Evolutionary conservation across 2,113 vertebrate species (phyloP), one percentile per base, ranked within the genome.

Genomic region (Cacatua alba): DNA sequence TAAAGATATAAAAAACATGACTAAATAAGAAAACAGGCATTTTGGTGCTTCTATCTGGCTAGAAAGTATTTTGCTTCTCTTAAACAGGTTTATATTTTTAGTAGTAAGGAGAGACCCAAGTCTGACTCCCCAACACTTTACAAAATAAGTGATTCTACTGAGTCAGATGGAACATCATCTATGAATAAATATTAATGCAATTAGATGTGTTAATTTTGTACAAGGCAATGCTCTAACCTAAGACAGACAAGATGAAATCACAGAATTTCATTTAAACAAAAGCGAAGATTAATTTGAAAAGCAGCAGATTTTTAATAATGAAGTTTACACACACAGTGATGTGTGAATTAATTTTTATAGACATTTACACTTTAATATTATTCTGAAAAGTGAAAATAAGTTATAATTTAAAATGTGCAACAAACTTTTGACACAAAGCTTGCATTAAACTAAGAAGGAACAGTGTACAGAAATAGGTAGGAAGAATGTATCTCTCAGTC

Each of bases 161-260:
- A 51, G 10, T 89, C 74, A 82, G 35, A 64, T 13, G 16, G 35
- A 87, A 51, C 1, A 9, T 35, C 8, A 39, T 49, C 41, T 68
- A 76, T 49, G 33, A 85, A 79, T 85, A 92, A 95, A 71, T 85
- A 87, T 76, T 90, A 86, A 60, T 72, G 33, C 23, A 80, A 81
- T 57, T 90, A 88, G 37, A 64, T 0, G 1, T 37, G 17, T 49
- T 86, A 28, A 57, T 52, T 93, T 57, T 46, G 9, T 71, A 35
- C 9, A 77, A 64, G 31, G 10, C 24, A 76, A 65, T 53, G 33
- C 18, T 63, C 29, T 62, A 89, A 87, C 19, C 13, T 29, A 91
- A 65, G 55, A 46, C n/a, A 72, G 21, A 83, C 1, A 48, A n/a
- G 33, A 64, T 26, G 7, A 90, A 88, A 85, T 55, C 23, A 72